Conservation (phyloP, 2,113 vertebrate species). For the Apteryx mantelli region DNA sequence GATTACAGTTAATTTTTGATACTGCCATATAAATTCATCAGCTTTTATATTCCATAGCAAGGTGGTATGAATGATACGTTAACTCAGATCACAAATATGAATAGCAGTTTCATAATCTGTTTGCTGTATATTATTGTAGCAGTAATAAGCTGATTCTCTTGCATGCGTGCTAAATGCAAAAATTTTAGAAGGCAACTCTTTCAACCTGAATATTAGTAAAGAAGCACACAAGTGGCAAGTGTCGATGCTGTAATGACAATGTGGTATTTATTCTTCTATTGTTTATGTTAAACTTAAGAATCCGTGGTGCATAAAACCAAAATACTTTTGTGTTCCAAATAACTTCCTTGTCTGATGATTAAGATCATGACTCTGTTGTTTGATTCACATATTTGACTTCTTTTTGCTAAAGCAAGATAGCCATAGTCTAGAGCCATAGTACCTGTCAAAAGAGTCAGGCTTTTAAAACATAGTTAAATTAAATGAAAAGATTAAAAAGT, state of each 20-base stretch:
- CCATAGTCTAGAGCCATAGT: not conserved
- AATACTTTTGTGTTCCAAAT: not conserved
- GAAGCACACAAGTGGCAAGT: not conserved
- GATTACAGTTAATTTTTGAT: not conserved
- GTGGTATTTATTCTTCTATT: not conserved
- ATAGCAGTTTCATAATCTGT: not conserved
- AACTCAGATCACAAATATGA: not conserved
- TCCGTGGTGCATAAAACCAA: not conserved
- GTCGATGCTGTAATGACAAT: not conserved
- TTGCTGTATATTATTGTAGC: not conserved
- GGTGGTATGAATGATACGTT: not conserved
- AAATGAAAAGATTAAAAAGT: not conserved
- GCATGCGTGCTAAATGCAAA: not conserved
- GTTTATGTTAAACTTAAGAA: not conserved
- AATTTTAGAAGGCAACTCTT: not conserved
- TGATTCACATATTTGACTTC: not conserved
- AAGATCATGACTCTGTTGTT: not conserved
- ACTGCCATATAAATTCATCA: not conserved
- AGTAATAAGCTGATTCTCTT: not conserved
- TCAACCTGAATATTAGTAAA: not conserved
- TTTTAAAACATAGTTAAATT: not conserved
- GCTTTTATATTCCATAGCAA: not conserved
- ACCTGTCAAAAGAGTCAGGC: not conserved
- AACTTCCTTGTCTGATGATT: not conserved
- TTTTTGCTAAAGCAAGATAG: not conserved